Base-by-base conservation (phyloP, 2,888 invertebrate species). In the Punctoribates punctum region DNA sequence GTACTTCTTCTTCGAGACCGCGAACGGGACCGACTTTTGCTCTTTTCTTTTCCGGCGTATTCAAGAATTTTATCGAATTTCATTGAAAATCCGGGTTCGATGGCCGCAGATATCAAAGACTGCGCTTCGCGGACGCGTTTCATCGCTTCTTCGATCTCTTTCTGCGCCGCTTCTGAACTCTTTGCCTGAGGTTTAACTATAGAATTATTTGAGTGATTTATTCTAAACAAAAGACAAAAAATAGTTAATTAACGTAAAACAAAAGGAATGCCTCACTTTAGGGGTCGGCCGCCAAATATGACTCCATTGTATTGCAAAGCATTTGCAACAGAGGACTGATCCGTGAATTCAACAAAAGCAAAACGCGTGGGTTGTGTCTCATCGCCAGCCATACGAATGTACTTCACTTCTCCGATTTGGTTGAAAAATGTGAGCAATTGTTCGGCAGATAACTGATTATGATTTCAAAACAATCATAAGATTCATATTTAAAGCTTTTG, bases 101-200 rank as follows among this genome's bases (percentile, higher is more conserved):
- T 94, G 17, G 94, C 93, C 11, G 95, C 96, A 0, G 94, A 93
- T 79, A 97, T 94, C 82, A 96, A 88, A 83, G 92, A 93, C 84
- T 96, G 96, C 0, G 96, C 96, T 85, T 97, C 96, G 83, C 62
- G 25, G 0, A 96, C 95, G 79, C 96, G 88, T 67, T 94, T 92
- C 95, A 99, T 96, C 0, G 96, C 96, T 84, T 96, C 96, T 84
- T 96, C 96, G 76, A 97, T 95, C 85, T 96, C 96, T 65, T 92
- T 89, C 82, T 96, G 93, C 0, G 96, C 96, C 0, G 94, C 95
- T 83, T 96, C 95, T 83, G 95, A 95, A 80, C 94, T 95, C 84
- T 96, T 96, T n/a, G 46, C 67, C 83, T 94, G 94, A 0, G 96
- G 96, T 78, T 86, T 85, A 1, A 90, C 88, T 79, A 96, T 95